A percentile compares a stretch with the other conserved stretches of the same genome.
Conservation (phyloP, 1,140 invertebrate genomes). For the Tribolium castaneum region DNA sequence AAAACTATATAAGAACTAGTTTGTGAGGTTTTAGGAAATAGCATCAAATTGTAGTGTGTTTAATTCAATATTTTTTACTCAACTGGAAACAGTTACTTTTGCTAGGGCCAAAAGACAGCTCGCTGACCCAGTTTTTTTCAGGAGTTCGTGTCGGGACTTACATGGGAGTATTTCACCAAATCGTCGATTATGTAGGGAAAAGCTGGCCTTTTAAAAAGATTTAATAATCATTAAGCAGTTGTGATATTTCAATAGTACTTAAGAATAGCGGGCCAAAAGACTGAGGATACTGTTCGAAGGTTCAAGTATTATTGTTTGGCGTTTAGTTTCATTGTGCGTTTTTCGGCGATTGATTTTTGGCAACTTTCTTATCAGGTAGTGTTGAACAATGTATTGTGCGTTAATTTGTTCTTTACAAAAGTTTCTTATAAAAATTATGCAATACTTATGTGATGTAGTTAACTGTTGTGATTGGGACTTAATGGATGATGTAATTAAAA, state of each 20-base stretch:
- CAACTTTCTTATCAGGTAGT: not conserved
- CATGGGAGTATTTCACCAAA: not conserved
- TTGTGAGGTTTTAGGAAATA: no score
- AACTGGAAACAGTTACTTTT: no score
- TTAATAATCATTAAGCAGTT: not conserved
- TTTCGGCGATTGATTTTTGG: not conserved
- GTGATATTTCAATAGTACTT: slow-evolving; percentile 31
- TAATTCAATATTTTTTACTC: no score
- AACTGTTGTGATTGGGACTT: slow-evolving; percentile 27
- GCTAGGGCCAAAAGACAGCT: no score
- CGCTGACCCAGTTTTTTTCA: no score
- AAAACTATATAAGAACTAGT: no score
- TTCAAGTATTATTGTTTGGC: not conserved
- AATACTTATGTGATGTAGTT: slow-evolving; percentile 24
- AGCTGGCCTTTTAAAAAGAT: slow-evolving; percentile 4
- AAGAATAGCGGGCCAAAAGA: slow-evolving; percentile 16
- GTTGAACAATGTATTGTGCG: not conserved
- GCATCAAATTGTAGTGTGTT: no score
- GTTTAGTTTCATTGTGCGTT: not conserved
- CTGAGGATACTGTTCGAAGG: not conserved
- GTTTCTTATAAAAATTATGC: not conserved
- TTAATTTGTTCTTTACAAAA: not conserved
- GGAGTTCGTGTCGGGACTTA: not conserved
- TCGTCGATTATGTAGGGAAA: not conserved
- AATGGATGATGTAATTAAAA: slow-evolving; percentile 21